Evolutionary conservation across 1,140 invertebrate genomes (phyloP).

Genomic region (Drosophila takahashii): DNA sequence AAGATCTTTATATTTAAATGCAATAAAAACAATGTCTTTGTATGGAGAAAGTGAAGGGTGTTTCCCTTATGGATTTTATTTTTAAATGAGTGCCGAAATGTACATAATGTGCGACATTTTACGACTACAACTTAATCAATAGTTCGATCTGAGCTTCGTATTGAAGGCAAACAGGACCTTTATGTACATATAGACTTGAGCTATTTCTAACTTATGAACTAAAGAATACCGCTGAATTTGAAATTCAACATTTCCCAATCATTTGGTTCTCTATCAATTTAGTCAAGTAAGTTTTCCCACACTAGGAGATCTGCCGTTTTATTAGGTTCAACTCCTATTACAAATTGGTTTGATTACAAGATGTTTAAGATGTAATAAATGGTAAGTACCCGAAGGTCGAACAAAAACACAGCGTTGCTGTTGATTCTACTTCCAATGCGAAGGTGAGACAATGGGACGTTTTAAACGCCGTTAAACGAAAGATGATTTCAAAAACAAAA

Average conservation of each 20-base stretch:
- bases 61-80: neutral
- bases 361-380: too few relatives aligned
- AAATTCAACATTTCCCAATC: slow-evolving; percentile 1
- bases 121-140: neutral
- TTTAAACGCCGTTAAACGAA: neutral
- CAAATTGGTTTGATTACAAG: neutral
- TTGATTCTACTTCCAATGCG: neutral
- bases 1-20: slow-evolving; percentile 28
- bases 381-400: neutral
- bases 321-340: neutral
- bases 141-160: neutral
- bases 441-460: neutral
- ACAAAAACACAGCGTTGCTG: neutral
- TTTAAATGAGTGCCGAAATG: neutral
- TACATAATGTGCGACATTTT: neutral
- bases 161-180: neutral
- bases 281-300: neutral
- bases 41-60: neutral
- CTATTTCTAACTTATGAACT: neutral
- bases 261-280: neutral
- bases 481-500: neutral
- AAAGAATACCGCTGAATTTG: neutral
- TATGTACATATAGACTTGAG: neutral
- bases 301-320: neutral
- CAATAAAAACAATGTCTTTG: slow-evolving; percentile 38